phyloP scores from a whole-genome alignment of 2,113 vertebrate genomes.

The Pimephales promelas region DNA sequence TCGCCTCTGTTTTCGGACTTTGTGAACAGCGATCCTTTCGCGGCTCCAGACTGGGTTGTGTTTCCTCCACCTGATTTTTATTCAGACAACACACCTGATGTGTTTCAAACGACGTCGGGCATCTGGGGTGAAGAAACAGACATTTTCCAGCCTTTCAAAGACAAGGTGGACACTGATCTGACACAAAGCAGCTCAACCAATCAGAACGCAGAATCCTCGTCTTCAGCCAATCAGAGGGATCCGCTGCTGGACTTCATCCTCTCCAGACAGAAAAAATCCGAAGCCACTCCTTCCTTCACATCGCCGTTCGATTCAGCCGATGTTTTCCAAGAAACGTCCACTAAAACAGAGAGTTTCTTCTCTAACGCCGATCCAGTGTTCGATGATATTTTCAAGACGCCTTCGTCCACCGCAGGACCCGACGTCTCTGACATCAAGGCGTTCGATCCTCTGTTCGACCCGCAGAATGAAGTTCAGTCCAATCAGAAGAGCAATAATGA shows the following conservation, averaged over 20 bases:
- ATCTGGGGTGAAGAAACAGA: slow-evolving; percentile 13
- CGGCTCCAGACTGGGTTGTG: slow-evolving; percentile 15
- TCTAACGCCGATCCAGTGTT: background rate
- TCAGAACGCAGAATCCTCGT: background rate
- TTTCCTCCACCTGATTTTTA: slow-evolving; percentile 11
- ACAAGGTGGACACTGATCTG: background rate
- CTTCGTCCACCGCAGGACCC: background rate
- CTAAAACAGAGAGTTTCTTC: background rate
- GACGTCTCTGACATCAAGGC: background rate
- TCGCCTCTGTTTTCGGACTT: background rate
- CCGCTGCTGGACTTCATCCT: slow-evolving; percentile 39
- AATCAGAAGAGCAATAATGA: background rate
- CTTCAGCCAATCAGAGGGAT: background rate
- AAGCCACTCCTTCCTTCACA: background rate
- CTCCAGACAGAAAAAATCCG: slow-evolving; percentile 27
- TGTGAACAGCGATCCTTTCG: background rate
- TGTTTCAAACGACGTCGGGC: background rate
- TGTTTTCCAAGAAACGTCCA: background rate
- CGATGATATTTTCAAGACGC: slow-evolving; percentile 22
- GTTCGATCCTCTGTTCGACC: slow-evolving; percentile 14
- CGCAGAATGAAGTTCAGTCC: background rate
- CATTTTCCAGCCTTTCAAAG: slow-evolving; percentile 23
- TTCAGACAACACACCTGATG: background rate
- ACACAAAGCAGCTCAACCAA: background rate
- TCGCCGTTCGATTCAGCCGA: background rate